phyloP scores from a whole-genome alignment of 1,140 invertebrate genomes.

The Leptonema lineaticorne region DNA sequence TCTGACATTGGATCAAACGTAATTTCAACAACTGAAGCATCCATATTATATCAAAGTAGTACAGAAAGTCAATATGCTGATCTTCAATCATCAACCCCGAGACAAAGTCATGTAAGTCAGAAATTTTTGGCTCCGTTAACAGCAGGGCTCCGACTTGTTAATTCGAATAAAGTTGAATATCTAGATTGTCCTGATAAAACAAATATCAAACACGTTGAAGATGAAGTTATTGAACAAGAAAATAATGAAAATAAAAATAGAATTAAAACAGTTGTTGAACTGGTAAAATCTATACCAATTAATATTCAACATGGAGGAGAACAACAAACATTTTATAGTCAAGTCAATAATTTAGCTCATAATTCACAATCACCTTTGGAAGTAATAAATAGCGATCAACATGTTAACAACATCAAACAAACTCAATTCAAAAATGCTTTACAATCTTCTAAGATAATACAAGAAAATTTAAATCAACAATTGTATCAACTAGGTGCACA shows the following conservation, averaged over 20 bases:
- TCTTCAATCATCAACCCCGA: slow-evolving; percentile 36
- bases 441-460: slow-evolving; percentile 44
- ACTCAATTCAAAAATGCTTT: slow-evolving; percentile 48
- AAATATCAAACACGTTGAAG: slow-evolving; percentile 37
- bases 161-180: slow-evolving; percentile 37
- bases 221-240: slow-evolving; percentile 38
- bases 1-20: slow-evolving; percentile 25
- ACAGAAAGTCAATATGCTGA: slow-evolving; percentile 32
- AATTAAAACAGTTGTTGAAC: slow-evolving; percentile 28
- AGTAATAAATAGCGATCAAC: not conserved
- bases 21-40: slow-evolving; percentile 23
- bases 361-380: not conserved
- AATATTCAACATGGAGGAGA: not conserved
- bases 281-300: slow-evolving; percentile 24
- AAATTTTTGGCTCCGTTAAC: slow-evolving; percentile 50
- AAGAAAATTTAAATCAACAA: slow-evolving; percentile 46
- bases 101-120: slow-evolving; percentile 42
- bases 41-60: slow-evolving; percentile 8
- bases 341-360: slow-evolving; percentile 5
- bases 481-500: slow-evolving; percentile 45
- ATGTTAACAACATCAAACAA: slow-evolving; percentile 17
- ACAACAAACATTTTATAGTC: not conserved
- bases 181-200: slow-evolving; percentile 29
- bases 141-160: slow-evolving; percentile 47
- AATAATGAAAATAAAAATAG: slow-evolving; percentile 30